Evolutionary conservation across 2,888 invertebrate species (phyloP).

Genomic region (Amphipyra berbera): DNA sequence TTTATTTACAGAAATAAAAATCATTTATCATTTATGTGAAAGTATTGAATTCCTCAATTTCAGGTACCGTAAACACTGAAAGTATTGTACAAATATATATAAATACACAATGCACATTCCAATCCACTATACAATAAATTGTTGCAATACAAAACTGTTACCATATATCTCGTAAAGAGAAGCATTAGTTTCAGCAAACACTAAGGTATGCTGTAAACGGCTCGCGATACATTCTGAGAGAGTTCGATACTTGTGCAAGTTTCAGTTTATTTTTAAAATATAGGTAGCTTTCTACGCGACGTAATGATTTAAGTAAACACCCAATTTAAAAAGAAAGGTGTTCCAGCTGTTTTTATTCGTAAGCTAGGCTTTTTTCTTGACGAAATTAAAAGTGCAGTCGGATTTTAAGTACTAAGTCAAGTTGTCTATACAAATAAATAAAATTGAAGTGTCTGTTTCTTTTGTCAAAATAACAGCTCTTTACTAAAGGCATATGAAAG

Average conservation of each 20-base stretch:
- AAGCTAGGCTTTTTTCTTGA: background rate
- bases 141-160: slow-evolving; percentile 25
- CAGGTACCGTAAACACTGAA: no score
- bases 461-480: no score
- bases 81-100: no score
- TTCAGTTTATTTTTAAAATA: slow-evolving; percentile 32
- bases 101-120: slow-evolving; percentile 1
- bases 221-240: slow-evolving; percentile 24
- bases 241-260: slow-evolving; percentile 23
- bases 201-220: slow-evolving; percentile 34
- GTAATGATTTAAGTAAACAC: background rate
- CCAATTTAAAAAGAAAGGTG: background rate
- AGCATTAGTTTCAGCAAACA: slow-evolving; percentile 44
- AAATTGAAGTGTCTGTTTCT: no score
- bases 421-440: no score
- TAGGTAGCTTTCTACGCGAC: slow-evolving; percentile 1
- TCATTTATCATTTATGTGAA: no score
- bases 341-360: background rate
- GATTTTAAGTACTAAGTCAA: no score
- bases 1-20: no score
- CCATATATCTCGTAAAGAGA: slow-evolving; percentile 49
- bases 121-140: slow-evolving; percentile 32
- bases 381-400: no score
- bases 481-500: no score
- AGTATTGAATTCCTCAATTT: no score